A percentile compares a stretch with the other conserved stretches of the same genome.
These are phyloP conservation scores for Cyrtodaria siliqua DNA, from an alignment of 2,888 invertebrate genomes.

Conservation along the genomic window DNA sequence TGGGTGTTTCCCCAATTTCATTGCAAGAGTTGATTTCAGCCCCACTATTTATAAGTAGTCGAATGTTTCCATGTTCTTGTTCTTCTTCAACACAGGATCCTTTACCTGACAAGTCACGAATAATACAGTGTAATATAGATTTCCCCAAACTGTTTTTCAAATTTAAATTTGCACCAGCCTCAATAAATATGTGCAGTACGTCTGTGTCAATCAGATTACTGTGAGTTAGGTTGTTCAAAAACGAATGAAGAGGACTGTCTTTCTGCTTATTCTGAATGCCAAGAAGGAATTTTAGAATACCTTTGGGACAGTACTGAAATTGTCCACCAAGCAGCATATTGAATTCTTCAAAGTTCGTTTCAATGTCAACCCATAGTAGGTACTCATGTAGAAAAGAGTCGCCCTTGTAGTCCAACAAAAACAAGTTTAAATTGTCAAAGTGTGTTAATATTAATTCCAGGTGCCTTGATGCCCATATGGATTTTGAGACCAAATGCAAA, in stretches of 20 bases:
- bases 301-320: neutral
- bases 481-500: slow-evolving; percentile 7
- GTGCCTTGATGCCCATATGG: neutral
- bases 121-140: neutral
- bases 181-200: neutral
- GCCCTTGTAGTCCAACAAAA: slow-evolving; percentile 2
- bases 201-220: neutral
- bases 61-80: too few relatives aligned
- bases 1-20: slow-evolving; percentile 6
- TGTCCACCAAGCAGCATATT: neutral
- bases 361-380: neutral
- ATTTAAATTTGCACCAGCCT: slow-evolving; percentile 8
- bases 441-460: neutral
- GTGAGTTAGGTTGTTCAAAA: neutral
- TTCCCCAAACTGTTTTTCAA: neutral
- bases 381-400: slow-evolving; percentile 3
- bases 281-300: neutral
- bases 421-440: neutral
- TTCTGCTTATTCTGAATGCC: neutral
- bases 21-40: slow-evolving; percentile 5
- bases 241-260: slow-evolving; percentile 5
- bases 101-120: too few relatives aligned
- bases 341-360: neutral
- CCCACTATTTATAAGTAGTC: neutral
- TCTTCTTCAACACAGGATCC: too few relatives aligned